These are phyloP conservation scores for Brenthis daphne DNA, from an alignment of 2,888 invertebrate species.

Conservation along the genomic window DNA sequence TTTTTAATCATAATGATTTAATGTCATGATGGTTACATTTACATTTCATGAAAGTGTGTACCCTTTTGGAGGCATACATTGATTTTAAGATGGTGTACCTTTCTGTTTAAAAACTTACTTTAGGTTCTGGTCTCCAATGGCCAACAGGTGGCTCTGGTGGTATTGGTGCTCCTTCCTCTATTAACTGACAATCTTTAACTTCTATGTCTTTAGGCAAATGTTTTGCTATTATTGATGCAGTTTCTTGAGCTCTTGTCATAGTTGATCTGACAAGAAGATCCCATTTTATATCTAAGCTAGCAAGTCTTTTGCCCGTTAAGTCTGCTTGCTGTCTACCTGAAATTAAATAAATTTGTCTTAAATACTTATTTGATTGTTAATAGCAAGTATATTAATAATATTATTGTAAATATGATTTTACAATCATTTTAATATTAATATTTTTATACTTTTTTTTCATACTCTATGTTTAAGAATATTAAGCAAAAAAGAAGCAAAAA, in stretches of 20 bases:
- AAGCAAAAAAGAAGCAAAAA: no score
- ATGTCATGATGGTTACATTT: no score
- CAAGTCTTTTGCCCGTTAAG: slow-evolving; percentile 91
- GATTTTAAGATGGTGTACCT: no score
- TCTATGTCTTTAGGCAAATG: slow-evolving; percentile 82
- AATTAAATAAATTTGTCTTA: slow-evolving; percentile 40
- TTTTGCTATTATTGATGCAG: slow-evolving; percentile 90
- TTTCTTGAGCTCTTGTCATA: slow-evolving; percentile 96
- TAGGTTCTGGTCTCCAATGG: slow-evolving; percentile 91
- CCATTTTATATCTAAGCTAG: slow-evolving; percentile 89
- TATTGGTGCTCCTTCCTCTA: slow-evolving; percentile 97
- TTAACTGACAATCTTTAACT: slow-evolving; percentile 85
- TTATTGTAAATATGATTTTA: not conserved
- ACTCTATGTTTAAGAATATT: not conserved
- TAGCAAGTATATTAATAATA: not conserved
- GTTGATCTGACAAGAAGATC: slow-evolving; percentile 92
- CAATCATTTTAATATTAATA: not conserved
- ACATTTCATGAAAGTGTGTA: no score
- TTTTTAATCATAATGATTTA: no score
- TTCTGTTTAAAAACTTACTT: slow-evolving; percentile 54
- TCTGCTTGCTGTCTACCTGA: slow-evolving; percentile 92
- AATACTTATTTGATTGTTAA: not conserved
- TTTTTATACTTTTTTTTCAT: not conserved
- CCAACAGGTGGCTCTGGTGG: slow-evolving; percentile 96
- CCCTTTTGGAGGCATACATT: no score